Percentiles rank a stretch among this genome's conserved stretches.
Evolutionary conservation across 2,797 vertebrate genomes (phyloP).

Genomic region (Lycodopsis pacificus): DNA sequence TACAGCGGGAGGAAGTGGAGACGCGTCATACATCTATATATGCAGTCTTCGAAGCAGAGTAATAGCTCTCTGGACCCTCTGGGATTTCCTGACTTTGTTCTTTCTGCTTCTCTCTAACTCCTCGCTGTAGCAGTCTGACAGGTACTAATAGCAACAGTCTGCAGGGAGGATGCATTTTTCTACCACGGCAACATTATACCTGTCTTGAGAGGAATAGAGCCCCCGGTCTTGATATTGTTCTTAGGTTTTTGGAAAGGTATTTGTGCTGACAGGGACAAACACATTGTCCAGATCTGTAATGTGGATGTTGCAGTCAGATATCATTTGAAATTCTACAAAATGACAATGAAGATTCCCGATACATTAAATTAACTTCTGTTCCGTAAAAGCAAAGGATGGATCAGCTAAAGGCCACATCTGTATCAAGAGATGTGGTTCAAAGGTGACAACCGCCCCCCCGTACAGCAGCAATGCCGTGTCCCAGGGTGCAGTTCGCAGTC

Average conservation of each 20-base stretch:
- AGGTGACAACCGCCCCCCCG: conserved; percentile 1
- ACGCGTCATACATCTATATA: no score
- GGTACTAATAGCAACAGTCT: conserved; percentile 21
- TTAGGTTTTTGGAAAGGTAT: not conserved
- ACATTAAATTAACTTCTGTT: not conserved
- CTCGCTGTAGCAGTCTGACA: conserved; percentile 17
- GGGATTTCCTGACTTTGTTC: conserved; percentile 54
- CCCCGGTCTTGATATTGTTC: not conserved
- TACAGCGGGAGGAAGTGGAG: no score
- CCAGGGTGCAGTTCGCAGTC: conserved; percentile 22
- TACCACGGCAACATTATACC: not conserved
- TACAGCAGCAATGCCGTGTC: not conserved
- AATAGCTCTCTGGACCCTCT: conserved; percentile 26
- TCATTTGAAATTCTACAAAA: not conserved
- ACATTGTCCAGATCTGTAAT: not conserved
- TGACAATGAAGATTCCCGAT: not conserved
- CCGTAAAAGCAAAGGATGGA: not conserved
- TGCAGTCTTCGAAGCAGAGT: conserved; percentile 11
- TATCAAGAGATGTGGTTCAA: not conserved
- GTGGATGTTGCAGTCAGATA: not conserved
- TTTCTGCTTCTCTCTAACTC: conserved; percentile 8
- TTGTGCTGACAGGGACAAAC: not conserved
- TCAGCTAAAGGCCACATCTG: not conserved
- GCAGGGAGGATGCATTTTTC: not conserved
- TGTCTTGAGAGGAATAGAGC: not conserved